Conservation (phyloP, 2,888 invertebrate species). For the Octonoba sinensis region DNA sequence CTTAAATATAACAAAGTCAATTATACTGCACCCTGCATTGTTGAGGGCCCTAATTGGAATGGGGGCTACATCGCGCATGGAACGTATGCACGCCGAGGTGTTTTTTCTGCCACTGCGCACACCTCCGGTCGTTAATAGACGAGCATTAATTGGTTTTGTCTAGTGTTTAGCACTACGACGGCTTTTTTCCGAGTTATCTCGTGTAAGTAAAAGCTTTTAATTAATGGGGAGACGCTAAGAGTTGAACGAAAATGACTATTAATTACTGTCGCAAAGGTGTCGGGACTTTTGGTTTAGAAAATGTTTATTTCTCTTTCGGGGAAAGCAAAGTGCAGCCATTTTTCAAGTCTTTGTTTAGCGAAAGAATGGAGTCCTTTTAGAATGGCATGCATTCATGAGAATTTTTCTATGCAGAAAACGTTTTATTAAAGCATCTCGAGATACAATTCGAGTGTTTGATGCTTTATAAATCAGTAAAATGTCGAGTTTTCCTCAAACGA, state of each 20-base stretch:
- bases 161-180: background rate
- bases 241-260: background rate
- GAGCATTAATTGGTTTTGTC: conserved; percentile 55
- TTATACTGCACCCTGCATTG: conserved; percentile 36
- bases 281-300: too few relatives aligned
- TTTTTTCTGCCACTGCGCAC: conserved; percentile 34
- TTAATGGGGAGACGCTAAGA: conserved; percentile 26
- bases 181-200: conserved; percentile 22
- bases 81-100: background rate
- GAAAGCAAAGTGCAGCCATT: conserved; percentile 42
- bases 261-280: background rate
- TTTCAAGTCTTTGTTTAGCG: conserved; percentile 11
- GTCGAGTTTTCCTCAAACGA: too few relatives aligned
- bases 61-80: conserved; percentile 1
- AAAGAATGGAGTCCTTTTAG: too few relatives aligned
- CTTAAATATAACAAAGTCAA: conserved; percentile 41
- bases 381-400: too few relatives aligned
- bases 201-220: conserved; percentile 44
- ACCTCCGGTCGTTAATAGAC: conserved; percentile 52
- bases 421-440: too few relatives aligned
- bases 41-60: conserved; percentile 40
- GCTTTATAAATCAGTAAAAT: too few relatives aligned
- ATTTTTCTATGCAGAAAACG: too few relatives aligned
- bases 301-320: background rate
- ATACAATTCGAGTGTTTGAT: too few relatives aligned